phyloP scores from a whole-genome alignment of 2,113 vertebrate genomes.

The Serilophus lunatus region DNA sequence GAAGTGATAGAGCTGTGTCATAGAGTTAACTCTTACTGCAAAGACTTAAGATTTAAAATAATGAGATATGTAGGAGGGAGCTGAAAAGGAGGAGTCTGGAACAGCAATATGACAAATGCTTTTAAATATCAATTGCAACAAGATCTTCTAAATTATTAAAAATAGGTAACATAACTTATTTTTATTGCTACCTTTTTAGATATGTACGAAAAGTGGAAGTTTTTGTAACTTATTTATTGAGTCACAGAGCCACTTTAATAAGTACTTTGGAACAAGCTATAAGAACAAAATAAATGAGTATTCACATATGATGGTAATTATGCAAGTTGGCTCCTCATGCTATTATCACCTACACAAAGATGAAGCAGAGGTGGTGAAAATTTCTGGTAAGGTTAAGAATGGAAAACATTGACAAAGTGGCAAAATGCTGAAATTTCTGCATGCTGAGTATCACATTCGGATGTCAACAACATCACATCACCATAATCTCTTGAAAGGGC shows the following conservation, averaged over 20 bases:
- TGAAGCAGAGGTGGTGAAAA: constrained; percentile 18
- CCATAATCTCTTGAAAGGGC: background rate
- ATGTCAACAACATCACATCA: background rate
- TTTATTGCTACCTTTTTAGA: background rate
- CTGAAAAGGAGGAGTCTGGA: constrained; percentile 3
- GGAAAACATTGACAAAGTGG: background rate
- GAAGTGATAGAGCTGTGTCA: background rate
- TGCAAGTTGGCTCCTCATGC: background rate
- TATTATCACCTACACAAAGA: constrained; percentile 16
- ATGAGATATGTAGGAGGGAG: constrained; percentile 35
- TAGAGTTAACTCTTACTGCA: constrained; percentile 21
- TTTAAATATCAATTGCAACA: too few relatives aligned
- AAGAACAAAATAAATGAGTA: background rate
- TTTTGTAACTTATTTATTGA: background rate
- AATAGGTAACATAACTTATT: background rate
- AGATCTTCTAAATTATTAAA: too few relatives aligned
- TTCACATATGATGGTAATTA: background rate
- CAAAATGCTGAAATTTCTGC: background rate
- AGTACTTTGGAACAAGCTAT: background rate
- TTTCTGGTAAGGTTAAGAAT: background rate
- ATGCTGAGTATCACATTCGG: background rate
- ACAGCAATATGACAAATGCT: constrained; percentile 5
- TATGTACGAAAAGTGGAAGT: background rate
- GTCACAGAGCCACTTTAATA: background rate
- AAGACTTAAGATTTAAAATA: constrained; percentile 34